phyloP scores from a whole-genome alignment of 2,797 vertebrate species.

The Gobio occitaniae region DNA sequence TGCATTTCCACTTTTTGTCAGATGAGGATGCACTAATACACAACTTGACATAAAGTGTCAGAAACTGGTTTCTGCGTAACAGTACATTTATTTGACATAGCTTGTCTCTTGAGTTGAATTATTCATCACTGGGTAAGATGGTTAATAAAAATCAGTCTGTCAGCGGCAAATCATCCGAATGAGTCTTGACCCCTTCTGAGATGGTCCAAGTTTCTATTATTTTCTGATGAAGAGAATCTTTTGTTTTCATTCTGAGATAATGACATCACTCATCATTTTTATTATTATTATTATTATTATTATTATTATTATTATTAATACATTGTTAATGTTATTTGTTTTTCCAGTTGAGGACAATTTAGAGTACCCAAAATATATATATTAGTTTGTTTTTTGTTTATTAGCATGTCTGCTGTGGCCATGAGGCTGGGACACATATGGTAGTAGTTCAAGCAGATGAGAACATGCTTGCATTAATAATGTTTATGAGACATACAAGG shows the following conservation, averaged over 20 bases:
- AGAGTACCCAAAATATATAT: not conserved
- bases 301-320: no score
- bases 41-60: no score
- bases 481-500: conserved; percentile 19
- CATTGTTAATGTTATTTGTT: no score
- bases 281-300: not conserved
- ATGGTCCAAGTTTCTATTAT: no score
- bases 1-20: conserved; percentile 15
- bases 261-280: no score
- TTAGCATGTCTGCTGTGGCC: conserved; percentile 50
- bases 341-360: no score
- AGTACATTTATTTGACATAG: not conserved
- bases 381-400: no score
- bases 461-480: conserved; percentile 58
- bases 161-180: no score
- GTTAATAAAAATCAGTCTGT: conserved; percentile 3
- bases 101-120: not conserved
- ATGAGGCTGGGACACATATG: conserved; percentile 59
- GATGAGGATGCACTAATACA: conserved; percentile 29
- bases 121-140: not conserved
- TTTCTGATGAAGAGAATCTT: not conserved
- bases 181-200: no score
- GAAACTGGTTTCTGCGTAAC: not conserved
- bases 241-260: not conserved
- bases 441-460: conserved; percentile 57